Evolutionary conservation across 1,140 invertebrate genomes (phyloP), one percentile per base, ranked within the genome.

Genomic region (Rhyacophila brunnea): DNA sequence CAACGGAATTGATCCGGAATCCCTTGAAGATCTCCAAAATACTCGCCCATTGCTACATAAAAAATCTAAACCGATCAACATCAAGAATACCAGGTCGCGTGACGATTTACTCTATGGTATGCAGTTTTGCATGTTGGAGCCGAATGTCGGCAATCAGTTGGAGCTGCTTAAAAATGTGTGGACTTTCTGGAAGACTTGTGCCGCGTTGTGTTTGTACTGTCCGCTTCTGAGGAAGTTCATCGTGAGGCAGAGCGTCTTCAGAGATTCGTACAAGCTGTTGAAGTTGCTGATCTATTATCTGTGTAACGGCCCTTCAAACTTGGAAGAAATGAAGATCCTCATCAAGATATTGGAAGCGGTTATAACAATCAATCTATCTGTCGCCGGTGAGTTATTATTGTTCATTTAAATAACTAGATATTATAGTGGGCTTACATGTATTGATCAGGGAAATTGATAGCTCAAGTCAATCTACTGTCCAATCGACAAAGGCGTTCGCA

Each of bases 121-220:
- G 53, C 45, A 56, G 23, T 56, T 20, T 40, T 13, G 46, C 36
- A 15, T 40, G 10, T 13, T 51, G 19, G 59, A 61, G 36, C 43
- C 58, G 36, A 57, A 17, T 28, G 23, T 65, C 1, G 68, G 71
- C 7, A 69, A 70, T 59, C 62, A 70, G 11, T 20, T 72, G 1
- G 72, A 74, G 28, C 48, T 70, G 10, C 53, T 79, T 40, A 73
- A 74, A 58, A 73, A 70, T 20, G 66, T 72, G 9, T 67, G 66
- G 35, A 75, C 73, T 14, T 80, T 81, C 34, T 86, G 85, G 85
- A 77, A 77, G 64, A 80, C 81, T 1, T 81, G 80, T 43, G 80
- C 83, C 0, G 77, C 77, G 1, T 70, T 87, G 6, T 78, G 79
- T 15, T 61, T 85, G 6, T 82, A 78, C 66, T 84, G 83, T 58